These are phyloP conservation scores for Charanyca ferruginea DNA, from an alignment of 2,888 invertebrate genomes.

Conservation along the genomic window DNA sequence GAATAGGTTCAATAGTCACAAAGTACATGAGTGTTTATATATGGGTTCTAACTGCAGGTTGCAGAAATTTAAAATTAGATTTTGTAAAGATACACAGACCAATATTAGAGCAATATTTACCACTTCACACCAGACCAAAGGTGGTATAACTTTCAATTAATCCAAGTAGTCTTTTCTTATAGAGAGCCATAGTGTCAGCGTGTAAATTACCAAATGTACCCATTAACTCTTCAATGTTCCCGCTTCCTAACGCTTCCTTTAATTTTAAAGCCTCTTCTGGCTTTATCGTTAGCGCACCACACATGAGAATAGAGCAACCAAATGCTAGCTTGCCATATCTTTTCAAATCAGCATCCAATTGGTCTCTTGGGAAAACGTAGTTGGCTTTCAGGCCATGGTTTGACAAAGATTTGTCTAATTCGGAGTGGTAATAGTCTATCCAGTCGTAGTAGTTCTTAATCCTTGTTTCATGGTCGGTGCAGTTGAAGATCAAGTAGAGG, in stretches of 20 bases:
- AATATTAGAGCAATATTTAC: not conserved
- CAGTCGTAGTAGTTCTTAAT: conserved; percentile 65
- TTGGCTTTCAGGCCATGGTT: conserved; percentile 64
- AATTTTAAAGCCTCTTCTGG: conserved; percentile 62
- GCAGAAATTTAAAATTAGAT: not conserved
- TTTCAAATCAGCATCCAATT: conserved; percentile 67
- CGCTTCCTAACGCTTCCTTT: conserved; percentile 27
- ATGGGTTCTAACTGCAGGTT: too few species aligned
- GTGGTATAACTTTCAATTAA: conserved; percentile 64
- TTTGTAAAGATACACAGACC: not conserved
- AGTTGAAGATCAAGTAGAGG: conserved; percentile 71
- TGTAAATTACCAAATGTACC: conserved; percentile 30
- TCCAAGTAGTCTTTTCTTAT: conserved; percentile 61
- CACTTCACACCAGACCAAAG: conserved; percentile 59
- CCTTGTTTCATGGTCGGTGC: conserved; percentile 71
- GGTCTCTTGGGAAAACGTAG: conserved; percentile 63
- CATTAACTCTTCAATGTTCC: conserved; percentile 7
- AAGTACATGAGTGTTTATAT: too few species aligned
- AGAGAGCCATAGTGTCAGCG: conserved; percentile 40
- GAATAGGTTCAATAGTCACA: too few species aligned
- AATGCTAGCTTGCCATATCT: conserved; percentile 63
- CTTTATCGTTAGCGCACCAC: conserved; percentile 54
- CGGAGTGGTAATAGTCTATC: conserved; percentile 68
- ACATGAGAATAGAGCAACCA: conserved; percentile 52
- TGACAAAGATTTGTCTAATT: conserved; percentile 61